Evolutionary conservation across 1,140 invertebrate genomes (phyloP).

Genomic region (Aphelinus certus): DNA sequence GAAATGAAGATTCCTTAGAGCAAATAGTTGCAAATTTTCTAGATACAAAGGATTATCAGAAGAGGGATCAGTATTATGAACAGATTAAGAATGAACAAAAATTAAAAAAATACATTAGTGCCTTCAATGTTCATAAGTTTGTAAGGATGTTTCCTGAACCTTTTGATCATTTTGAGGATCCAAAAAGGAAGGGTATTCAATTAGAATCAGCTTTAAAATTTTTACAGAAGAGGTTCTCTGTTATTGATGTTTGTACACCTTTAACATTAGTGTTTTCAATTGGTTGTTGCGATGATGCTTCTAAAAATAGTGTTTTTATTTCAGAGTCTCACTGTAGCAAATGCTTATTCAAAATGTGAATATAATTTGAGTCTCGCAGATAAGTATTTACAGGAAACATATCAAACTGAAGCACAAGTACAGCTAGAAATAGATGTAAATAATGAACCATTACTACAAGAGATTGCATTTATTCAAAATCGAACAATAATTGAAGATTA

Average conservation of each 20-base stretch:
- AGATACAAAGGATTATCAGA: slow-evolving; percentile 39
- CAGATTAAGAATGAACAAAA: slow-evolving; percentile 55
- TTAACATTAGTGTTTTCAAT: slow-evolving; percentile 5
- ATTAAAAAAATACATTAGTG: slow-evolving; percentile 57
- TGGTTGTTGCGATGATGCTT: neutral
- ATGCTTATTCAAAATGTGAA: slow-evolving; percentile 41
- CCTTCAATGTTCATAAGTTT: slow-evolving; percentile 67
- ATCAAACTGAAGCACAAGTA: neutral
- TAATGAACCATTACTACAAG: slow-evolving; percentile 63
- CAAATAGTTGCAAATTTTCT: slow-evolving; percentile 43
- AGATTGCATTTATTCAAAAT: slow-evolving; percentile 66
- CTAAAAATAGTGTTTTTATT: neutral
- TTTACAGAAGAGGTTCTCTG: slow-evolving; percentile 53
- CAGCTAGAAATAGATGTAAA: slow-evolving; percentile 42
- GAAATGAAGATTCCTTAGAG: slow-evolving; percentile 28
- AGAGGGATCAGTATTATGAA: slow-evolving; percentile 55
- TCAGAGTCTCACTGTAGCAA: neutral
- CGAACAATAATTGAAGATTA: slow-evolving; percentile 61
- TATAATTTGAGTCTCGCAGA: slow-evolving; percentile 54
- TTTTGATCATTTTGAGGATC: slow-evolving; percentile 63
- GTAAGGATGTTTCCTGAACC: slow-evolving; percentile 69
- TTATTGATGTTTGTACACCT: slow-evolving; percentile 44
- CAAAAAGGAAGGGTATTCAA: slow-evolving; percentile 51
- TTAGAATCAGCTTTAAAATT: slow-evolving; percentile 52
- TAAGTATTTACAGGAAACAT: slow-evolving; percentile 42